A percentile compares a stretch with the other conserved stretches of the same genome.
These are phyloP conservation scores for Nyleta sp. DNA, from an alignment of 2,888 invertebrate genomes.

Conservation along the genomic window DNA sequence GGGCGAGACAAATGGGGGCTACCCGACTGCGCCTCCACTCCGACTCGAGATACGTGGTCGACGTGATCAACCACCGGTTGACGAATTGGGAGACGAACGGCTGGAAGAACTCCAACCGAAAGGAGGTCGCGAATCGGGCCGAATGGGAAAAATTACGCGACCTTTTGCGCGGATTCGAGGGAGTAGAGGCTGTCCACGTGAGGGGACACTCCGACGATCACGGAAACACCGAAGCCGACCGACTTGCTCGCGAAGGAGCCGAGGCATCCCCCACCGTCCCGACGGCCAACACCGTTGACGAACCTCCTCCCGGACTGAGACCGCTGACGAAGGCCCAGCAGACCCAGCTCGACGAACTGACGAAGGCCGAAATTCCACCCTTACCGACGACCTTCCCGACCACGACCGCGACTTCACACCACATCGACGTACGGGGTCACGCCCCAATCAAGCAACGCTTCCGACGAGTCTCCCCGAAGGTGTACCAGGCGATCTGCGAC, in stretches of 20 bases:
- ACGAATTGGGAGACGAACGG: not conserved
- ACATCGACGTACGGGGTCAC: constrained; percentile 4
- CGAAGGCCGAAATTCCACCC: not conserved
- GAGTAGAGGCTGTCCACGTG: not conserved
- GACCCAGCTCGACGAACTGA: not conserved
- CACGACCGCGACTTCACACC: not conserved
- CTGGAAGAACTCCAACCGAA: not conserved
- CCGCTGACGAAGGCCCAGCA: not conserved
- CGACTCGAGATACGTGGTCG: not conserved
- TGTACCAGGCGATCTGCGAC: not conserved
- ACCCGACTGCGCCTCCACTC: not conserved
- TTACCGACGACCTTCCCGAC: not conserved
- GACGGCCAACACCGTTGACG: too few relatives aligned
- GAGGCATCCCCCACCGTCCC: too few relatives aligned
- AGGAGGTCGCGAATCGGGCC: not conserved
- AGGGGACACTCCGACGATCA: not conserved
- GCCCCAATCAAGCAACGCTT: constrained; percentile 18
- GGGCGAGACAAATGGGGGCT: not conserved
- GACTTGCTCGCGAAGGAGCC: not conserved
- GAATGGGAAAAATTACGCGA: not conserved
- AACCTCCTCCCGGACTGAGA: not conserved
- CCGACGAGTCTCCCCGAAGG: constrained; percentile 14
- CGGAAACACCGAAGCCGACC: not conserved
- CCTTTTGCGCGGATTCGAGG: not conserved
- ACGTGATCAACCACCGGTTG: not conserved